phyloP scores from a whole-genome alignment of 2,797 vertebrate genomes.

The Acestrorhynchus altus region DNA sequence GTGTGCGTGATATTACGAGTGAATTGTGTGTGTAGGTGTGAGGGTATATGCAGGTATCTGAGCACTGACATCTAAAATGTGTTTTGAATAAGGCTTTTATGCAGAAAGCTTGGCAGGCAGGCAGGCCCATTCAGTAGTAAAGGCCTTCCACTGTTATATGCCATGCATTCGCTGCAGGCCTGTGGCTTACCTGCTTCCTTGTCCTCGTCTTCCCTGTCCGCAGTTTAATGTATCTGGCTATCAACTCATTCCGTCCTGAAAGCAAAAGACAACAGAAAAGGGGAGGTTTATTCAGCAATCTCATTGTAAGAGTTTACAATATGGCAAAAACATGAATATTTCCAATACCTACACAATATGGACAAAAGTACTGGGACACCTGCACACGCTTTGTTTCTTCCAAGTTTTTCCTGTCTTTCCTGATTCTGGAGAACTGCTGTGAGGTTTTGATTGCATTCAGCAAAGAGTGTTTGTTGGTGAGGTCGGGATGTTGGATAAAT shows the following conservation, averaged over 20 bases:
- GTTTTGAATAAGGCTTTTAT: background rate
- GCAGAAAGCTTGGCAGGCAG: constrained; percentile 76
- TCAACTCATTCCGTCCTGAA: constrained; percentile 98
- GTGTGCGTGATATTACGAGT: constrained; percentile 15
- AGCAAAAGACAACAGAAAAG: constrained; percentile 44
- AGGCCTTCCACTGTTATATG: constrained; percentile 67
- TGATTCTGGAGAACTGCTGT: no score
- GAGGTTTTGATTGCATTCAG: no score
- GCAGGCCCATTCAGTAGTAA: constrained; percentile 71
- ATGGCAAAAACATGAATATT: no score
- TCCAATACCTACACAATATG: no score
- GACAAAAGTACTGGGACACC: no score
- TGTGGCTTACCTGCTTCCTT: constrained; percentile 95
- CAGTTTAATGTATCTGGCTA: constrained; percentile 99
- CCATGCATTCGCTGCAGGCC: constrained; percentile 70
- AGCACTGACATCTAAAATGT: constrained; percentile 12
- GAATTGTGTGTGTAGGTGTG: background rate
- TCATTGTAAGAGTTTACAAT: no score
- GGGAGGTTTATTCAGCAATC: background rate
- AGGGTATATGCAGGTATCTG: background rate
- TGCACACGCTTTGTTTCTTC: no score
- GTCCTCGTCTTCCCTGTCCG: constrained; percentile 99
- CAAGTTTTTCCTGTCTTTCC: no score
- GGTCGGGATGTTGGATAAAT: no score
- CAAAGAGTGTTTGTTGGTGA: no score